Evolutionary conservation across 2,888 invertebrate genomes (phyloP).

Genomic region (Chirona hameri): DNA sequence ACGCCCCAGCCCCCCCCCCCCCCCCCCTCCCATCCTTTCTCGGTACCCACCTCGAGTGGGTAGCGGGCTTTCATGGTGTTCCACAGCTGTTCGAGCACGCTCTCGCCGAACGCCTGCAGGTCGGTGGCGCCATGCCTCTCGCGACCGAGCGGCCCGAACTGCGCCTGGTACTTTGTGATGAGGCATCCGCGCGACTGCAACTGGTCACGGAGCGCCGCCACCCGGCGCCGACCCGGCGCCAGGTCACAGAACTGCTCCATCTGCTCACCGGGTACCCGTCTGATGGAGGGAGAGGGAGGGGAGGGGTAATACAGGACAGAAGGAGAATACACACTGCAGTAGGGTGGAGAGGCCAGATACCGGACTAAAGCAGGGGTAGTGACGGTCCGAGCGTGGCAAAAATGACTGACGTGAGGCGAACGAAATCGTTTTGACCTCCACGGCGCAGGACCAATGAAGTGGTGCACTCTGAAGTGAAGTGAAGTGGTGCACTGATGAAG

Average conservation of each 20-base stretch:
- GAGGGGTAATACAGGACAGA: too few species aligned
- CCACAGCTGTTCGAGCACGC: neutral
- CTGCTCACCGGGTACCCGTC: neutral
- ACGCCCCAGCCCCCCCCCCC: too few species aligned
- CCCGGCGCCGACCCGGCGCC: conserved; percentile 1
- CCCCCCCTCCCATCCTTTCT: too few species aligned
- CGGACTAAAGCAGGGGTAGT: too few species aligned
- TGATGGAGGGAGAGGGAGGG: neutral
- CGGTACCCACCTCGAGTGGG: neutral
- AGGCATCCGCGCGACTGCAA: neutral
- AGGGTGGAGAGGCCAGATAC: too few species aligned
- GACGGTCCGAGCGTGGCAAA: too few species aligned
- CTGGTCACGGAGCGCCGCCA: neutral
- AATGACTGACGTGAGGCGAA: too few species aligned
- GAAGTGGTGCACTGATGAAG: too few species aligned
- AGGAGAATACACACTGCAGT: too few species aligned
- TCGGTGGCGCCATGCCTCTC: neutral
- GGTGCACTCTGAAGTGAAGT: too few species aligned
- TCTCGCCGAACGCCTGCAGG: conserved; percentile 12
- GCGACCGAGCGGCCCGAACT: neutral
- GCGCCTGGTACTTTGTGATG: neutral
- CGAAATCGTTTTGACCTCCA: too few species aligned
- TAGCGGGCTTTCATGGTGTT: neutral
- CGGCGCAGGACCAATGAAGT: too few species aligned
- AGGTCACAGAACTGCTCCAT: conserved; percentile 1